phyloP scores from a whole-genome alignment of 2,797 vertebrate species.

The Luscinia luscinia region DNA sequence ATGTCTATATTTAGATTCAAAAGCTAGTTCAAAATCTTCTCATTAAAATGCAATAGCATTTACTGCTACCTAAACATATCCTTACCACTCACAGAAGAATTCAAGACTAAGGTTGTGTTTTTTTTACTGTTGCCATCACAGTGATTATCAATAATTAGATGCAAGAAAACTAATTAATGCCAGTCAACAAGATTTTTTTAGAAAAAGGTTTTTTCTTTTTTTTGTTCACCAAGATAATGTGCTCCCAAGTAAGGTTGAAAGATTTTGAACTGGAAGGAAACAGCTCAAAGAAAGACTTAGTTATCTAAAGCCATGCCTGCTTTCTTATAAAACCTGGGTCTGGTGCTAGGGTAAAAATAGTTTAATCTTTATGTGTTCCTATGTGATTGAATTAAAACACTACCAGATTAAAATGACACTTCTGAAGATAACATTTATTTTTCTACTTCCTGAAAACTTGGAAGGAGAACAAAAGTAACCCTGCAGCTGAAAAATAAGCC shows the following conservation, averaged over 20 bases:
- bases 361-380: not conserved
- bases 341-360: not conserved
- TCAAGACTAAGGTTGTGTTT: not conserved
- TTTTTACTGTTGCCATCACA: not conserved
- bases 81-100: not conserved
- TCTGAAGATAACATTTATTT: not conserved
- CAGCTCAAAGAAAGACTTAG: not conserved
- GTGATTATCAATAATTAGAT: not conserved
- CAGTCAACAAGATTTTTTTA: not conserved
- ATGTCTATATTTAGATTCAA: not conserved
- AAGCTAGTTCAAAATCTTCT: not conserved
- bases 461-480: not conserved
- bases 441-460: not conserved
- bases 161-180: not conserved
- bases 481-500: not conserved
- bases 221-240: not conserved
- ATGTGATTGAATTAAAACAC: not conserved
- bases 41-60: not conserved
- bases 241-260: not conserved
- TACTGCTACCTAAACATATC: not conserved
- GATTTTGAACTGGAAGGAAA: not conserved
- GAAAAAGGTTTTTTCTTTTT: not conserved
- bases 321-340: not conserved
- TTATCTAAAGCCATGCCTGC: not conserved
- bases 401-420: not conserved